Evolutionary conservation across 2,888 invertebrate species (phyloP), one percentile per base, ranked within the genome.

Genomic region (Watsonalla cultraria): DNA sequence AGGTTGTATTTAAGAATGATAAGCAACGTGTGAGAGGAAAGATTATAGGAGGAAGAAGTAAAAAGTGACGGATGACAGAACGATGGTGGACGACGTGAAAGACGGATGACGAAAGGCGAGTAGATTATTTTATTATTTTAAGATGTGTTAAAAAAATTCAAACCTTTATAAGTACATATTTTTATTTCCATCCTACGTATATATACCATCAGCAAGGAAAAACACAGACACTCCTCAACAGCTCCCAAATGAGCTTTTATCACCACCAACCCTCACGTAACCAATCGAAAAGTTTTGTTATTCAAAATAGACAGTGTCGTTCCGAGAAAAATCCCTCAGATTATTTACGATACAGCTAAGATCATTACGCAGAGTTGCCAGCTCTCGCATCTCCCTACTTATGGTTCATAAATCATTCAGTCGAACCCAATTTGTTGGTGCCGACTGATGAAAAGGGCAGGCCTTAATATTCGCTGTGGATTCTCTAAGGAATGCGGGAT

Each of bases 391-490:
- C 62, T 58, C 63, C 59, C 68, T 70, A 74, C 71, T 75, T 75
- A 72, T 72, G 66, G 61, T 73, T 73, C 76, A 75, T 80, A 78
- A 80, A 80, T 80, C 78, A 80, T 78, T 76, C 78, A 75, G 68
- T 64, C 66, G 67, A 68, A 73, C 78, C 74, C 76, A 78, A 78
- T 78, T 80, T 76, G 78, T 74, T 73, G 70, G 67, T 67, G 68
- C 64, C 62, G 72, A 67, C 74, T 78, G 78, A 78, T 80, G 78
- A 78, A 80, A 78, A 70, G 75, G 66, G 68, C 58, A 64, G 66
- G 60, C 66, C 69, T 70, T 74, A 72, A 74, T 74, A 75, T 74
- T 71, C 69, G 60, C 54, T 54, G 59, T 58, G 52, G 56, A 59
- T 61, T 71, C 70, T 66, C 65, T 35, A 51, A 62, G 66, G 73